Evolutionary conservation across 2,113 vertebrate species (phyloP).

Genomic region (Cinclus cinclus): DNA sequence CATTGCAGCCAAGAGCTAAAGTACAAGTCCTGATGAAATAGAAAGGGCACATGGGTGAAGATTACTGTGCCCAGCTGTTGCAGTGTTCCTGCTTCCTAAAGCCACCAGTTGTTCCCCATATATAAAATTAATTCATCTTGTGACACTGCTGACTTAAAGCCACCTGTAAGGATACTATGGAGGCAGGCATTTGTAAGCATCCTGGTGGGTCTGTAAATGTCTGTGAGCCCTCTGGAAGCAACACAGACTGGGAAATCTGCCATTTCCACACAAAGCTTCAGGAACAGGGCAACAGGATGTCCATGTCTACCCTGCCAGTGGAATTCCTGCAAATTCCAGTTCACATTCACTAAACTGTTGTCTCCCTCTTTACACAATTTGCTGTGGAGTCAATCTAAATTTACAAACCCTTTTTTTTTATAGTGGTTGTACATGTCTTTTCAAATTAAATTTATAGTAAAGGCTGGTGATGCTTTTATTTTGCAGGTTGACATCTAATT

Average conservation of each 20-base stretch:
- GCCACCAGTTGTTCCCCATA: background rate
- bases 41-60: background rate
- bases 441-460: constrained; percentile 36
- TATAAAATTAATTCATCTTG: background rate
- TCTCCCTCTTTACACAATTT: background rate
- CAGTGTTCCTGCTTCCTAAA: background rate
- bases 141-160: background rate
- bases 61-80: background rate
- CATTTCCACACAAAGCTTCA: background rate
- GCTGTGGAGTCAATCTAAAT: background rate
- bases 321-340: background rate
- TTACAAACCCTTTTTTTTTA: background rate
- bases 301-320: background rate
- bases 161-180: background rate
- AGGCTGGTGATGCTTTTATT: constrained; percentile 31
- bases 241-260: background rate
- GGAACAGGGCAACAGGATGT: background rate
- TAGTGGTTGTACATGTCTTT: background rate
- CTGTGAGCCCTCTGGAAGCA: background rate
- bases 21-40: background rate
- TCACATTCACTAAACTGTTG: background rate
- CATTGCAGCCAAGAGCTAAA: background rate
- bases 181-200: background rate
- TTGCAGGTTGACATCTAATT: constrained; percentile 23
- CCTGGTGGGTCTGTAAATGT: background rate